Percentiles rank a stretch among this genome's conserved stretches.
phyloP scores from a whole-genome alignment of 2,113 vertebrate genomes.

The Leptosomus discolor region DNA sequence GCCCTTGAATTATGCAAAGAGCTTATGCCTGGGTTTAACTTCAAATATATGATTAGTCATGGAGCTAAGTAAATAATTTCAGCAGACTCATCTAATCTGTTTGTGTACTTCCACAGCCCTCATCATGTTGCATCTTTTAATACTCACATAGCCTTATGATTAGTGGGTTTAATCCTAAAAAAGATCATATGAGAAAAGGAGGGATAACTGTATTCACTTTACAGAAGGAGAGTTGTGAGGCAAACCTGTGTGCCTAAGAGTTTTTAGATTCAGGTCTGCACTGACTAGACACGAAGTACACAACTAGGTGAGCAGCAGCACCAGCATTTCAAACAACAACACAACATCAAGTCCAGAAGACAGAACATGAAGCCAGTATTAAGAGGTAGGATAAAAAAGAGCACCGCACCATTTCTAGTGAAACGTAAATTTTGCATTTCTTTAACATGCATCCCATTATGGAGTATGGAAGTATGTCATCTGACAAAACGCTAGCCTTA shows the following conservation, averaged over 20 bases:
- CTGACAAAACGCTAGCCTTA: neutral
- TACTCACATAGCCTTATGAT: neutral
- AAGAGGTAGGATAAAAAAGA: neutral
- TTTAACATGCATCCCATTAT: neutral
- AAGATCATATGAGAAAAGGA: neutral
- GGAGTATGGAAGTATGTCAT: neutral
- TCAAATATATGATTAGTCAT: conserved; percentile 57
- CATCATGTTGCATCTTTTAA: neutral
- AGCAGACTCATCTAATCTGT: conserved; percentile 53
- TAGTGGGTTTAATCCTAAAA: neutral
- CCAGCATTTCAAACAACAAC: neutral
- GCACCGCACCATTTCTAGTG: neutral
- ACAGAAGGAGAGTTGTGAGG: neutral
- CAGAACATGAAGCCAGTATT: neutral
- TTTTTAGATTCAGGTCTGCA: neutral
- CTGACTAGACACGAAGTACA: neutral
- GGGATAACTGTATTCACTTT: neutral
- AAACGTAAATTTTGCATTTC: neutral
- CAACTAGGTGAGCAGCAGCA: neutral
- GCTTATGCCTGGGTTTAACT: neutral
- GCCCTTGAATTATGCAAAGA: neutral
- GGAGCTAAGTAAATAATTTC: conserved; percentile 37
- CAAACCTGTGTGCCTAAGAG: neutral
- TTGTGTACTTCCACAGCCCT: neutral
- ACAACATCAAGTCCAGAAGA: neutral